Conservation (phyloP, 2,113 vertebrate species). For the Corvus cornix region DNA sequence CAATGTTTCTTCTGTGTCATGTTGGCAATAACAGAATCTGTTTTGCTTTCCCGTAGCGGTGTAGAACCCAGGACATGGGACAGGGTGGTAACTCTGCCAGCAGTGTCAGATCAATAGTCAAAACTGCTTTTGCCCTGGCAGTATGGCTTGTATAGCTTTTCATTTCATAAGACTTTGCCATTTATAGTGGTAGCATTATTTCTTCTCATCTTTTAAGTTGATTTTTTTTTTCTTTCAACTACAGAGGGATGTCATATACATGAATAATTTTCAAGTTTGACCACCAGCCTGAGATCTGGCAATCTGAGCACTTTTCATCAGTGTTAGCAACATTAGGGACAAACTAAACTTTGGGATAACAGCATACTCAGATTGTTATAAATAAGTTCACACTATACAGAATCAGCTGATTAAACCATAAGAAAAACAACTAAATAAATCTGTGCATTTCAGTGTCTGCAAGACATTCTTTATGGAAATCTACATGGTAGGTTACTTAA, state of each 20-base stretch:
- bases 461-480: background rate
- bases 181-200: background rate
- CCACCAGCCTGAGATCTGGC: background rate
- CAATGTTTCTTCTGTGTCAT: background rate
- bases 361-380: background rate
- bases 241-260: background rate
- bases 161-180: background rate
- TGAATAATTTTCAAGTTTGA: background rate
- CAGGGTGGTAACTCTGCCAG: background rate
- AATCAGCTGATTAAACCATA: background rate
- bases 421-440: background rate
- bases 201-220: background rate
- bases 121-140: background rate
- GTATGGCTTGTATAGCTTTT: background rate
- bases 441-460: background rate
- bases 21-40: background rate
- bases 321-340: background rate
- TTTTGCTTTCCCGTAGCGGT: background rate
- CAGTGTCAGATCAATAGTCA: background rate
- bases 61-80: background rate
- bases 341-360: background rate
- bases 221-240: background rate
- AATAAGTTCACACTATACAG: background rate
- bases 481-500: background rate
- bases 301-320: background rate